These are phyloP conservation scores for Elgaria multicarinata DNA, from an alignment of 2,113 vertebrate species.

Conservation along the genomic window DNA sequence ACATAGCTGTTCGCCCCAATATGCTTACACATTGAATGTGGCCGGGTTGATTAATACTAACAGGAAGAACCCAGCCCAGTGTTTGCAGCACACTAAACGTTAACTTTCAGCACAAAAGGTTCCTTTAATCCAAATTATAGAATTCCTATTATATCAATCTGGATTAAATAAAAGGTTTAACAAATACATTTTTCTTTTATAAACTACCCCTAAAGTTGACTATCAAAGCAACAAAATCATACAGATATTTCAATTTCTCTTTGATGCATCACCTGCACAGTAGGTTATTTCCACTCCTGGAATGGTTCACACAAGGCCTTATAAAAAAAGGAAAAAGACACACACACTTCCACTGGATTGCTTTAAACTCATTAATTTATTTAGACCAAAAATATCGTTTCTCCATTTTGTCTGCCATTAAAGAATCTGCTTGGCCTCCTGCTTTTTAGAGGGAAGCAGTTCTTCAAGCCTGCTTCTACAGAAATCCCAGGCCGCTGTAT, in stretches of 20 bases:
- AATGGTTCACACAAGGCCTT: neutral
- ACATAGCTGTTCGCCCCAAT: neutral
- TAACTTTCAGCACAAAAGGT: neutral
- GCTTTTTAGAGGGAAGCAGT: neutral
- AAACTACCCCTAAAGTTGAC: neutral
- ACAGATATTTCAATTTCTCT: neutral
- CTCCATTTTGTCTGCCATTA: neutral
- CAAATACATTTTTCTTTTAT: neutral
- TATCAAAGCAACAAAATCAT: neutral
- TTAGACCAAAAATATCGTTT: constrained; percentile 6
- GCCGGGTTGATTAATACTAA: neutral
- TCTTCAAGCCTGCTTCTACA: constrained; percentile 4
- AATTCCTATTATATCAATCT: neutral
- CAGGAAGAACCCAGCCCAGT: neutral
- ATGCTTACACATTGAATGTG: neutral
- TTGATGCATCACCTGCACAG: neutral
- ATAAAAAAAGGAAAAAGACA: neutral
- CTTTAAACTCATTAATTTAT: constrained; percentile 14
- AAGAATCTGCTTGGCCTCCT: neutral
- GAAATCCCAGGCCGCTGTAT: neutral
- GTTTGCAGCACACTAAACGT: neutral
- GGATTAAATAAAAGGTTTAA: neutral
- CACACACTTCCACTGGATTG: neutral
- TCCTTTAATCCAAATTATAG: neutral
- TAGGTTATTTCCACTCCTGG: neutral